phyloP scores from a whole-genome alignment of 2,888 invertebrate species.

The Griposia aprilina region DNA sequence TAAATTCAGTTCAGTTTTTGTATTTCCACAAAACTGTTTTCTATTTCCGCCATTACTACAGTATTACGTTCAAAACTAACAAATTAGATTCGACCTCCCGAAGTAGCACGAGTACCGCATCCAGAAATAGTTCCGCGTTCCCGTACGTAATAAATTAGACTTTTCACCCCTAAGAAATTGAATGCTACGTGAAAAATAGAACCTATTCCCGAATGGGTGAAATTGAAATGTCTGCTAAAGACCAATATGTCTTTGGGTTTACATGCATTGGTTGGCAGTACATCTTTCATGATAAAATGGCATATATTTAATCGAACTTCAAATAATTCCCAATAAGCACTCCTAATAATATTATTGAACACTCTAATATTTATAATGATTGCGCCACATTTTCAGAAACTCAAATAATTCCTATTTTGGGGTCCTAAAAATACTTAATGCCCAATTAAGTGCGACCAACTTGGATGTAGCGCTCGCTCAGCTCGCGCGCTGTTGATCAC shows the following conservation, averaged over 20 bases:
- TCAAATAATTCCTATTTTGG: background rate
- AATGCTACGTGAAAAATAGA: constrained; percentile 69
- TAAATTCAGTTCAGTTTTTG: background rate
- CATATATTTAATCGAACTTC: background rate
- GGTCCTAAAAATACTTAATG: background rate
- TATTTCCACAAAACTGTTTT: background rate
- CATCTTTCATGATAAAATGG: background rate
- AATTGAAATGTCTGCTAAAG: constrained; percentile 73
- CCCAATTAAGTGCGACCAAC: background rate
- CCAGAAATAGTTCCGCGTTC: constrained; percentile 41
- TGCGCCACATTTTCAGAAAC: background rate
- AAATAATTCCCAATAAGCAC: too few species aligned
- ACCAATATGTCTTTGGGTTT: constrained; percentile 59
- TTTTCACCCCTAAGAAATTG: constrained; percentile 73
- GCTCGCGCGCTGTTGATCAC: background rate
- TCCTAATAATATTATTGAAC: background rate
- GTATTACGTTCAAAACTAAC: constrained; percentile 9
- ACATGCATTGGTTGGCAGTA: constrained; percentile 1
- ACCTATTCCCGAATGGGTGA: constrained; percentile 55
- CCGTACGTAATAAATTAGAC: constrained; percentile 70
- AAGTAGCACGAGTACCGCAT: constrained; percentile 47
- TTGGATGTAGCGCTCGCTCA: background rate
- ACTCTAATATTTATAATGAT: background rate
- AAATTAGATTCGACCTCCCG: constrained; percentile 15
- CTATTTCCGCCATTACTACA: background rate